Evolutionary conservation across 2,113 vertebrate genomes (phyloP), one percentile per base, ranked within the genome.

Genomic region (Sander vitreus): DNA sequence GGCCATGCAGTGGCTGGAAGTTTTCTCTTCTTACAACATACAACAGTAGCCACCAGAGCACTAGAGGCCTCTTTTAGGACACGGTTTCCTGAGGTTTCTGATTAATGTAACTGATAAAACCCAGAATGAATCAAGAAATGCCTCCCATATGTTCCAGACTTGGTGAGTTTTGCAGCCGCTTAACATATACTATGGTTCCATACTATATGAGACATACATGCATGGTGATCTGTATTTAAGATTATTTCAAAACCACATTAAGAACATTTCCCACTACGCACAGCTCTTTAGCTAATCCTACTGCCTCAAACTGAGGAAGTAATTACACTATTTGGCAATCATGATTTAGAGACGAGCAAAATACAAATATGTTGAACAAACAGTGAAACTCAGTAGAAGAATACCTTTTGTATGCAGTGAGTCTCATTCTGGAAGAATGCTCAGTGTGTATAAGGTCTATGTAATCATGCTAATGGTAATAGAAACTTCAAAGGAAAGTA

Each of bases 401-500:
- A 33, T 71, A 25, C 2, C 13, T 57, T 76, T 75, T 76, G 47
- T 66, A 48, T 81, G 60, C 73, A 63, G 43, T 1, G n/a, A 67
- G 76, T 23, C 27, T 30, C 59, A 21, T 47, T 60, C 3, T 0
- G 39, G 21, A 57, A 54, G 73, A 77, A 55, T 58, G 30, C 65
- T 64, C 67, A 5, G 21, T 74, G 53, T 76, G 69, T 51, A 81
- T 64, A 57, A 11, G 43, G 50, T 59, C 67, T 62, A 12, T 77
- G 39, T 65, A 47, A 67, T 80, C 54, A 77, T 53, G 72, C 45
- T 78, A 83, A 67, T 67, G 66, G 72, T 33, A 51, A 72, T 21
- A 39, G 53, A 53, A 77, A 60, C 71, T 78, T 71, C 48, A 72
- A 80, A 72, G 60, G 7, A 54, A 70, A 36, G 48, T 12, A 19